Evolutionary conservation across 2,888 invertebrate genomes (phyloP), one percentile per base, ranked within the genome.

Genomic region (Laothoe populi): DNA sequence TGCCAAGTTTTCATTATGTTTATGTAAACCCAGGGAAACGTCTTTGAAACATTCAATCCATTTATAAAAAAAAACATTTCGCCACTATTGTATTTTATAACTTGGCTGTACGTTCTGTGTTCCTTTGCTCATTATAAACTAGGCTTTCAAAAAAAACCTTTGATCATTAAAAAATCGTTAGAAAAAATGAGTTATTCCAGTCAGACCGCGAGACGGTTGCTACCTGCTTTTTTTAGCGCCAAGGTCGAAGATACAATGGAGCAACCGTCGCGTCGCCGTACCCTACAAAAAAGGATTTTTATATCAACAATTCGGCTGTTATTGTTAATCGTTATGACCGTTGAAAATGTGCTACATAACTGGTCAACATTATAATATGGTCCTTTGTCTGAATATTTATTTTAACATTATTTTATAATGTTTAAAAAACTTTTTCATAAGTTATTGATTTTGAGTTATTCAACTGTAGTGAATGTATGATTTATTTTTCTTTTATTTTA

Each of bases 1-100:
- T 49, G 19, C 19, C 19, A 49, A 60, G 49, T 26, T 40, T 61
- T 49, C 60, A 61, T 60, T 60, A 48, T 48, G 53, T 53, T 61
- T 61, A 61, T 31, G 49, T 53, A 60, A 49, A 60, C 49, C 42
- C 42, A 61, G 26, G 21, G 46, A 57, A 53, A 60, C 19, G 42
- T 53, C 49, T 60, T 42, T 60, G 60, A 53, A 61, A 61, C 26
- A 53, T 61, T 61, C 49, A 61, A 42, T 61, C 42, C 40, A 61
- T 19, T 53, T 61, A 31, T 53, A 35, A 35, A 35, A 35, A 35
- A 53, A 35, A 19, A 53, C 53, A 19, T 35, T 53, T 35, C 11
- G 13, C 35, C 4, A 46, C 11, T 31, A 35, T 49, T 49, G n/a
- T 53, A 53, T 53, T 35, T 16, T 42, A 5, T n/a, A 42, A 7